Conservation (phyloP, 2,797 vertebrate genomes). For the Cynodonichthys magdalenae region DNA sequence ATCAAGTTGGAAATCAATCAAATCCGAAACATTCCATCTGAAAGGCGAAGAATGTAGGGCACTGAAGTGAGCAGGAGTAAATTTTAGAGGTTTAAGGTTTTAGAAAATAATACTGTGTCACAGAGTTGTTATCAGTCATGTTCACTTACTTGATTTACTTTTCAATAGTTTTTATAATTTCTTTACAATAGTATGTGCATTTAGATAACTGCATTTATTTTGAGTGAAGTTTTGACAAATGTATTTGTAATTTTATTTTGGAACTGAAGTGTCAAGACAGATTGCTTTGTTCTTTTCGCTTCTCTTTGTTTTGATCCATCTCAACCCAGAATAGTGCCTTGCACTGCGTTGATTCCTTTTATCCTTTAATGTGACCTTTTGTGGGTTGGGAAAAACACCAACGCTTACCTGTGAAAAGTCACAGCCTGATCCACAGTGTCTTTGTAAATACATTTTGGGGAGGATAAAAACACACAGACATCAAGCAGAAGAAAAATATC, state of each 20-base stretch:
- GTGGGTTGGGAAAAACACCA: slow-evolving; percentile 39
- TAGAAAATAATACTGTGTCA: slow-evolving; percentile 18
- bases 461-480: slow-evolving; percentile 3
- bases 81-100: slow-evolving; percentile 53
- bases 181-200: slow-evolving; percentile 4
- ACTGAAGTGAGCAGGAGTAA: slow-evolving; percentile 65
- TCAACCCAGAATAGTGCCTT: slow-evolving; percentile 36
- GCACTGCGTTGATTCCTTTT: slow-evolving; percentile 33
- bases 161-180: not conserved
- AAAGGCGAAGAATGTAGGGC: slow-evolving; percentile 69
- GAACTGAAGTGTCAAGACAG: slow-evolving; percentile 10
- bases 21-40: slow-evolving; percentile 71
- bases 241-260: not conserved
- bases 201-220: not conserved
- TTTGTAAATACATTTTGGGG: slow-evolving; percentile 44
- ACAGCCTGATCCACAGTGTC: slow-evolving; percentile 39
- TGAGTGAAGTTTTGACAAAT: not conserved
- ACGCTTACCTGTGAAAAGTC: slow-evolving; percentile 67
- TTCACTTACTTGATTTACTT: too few species aligned
- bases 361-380: slow-evolving; percentile 58
- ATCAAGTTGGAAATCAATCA: slow-evolving; percentile 81
- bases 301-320: slow-evolving; percentile 35
- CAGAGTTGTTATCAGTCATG: not conserved
- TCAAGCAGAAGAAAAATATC: slow-evolving; percentile 7
- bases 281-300: slow-evolving; percentile 7